Base-by-base conservation (phyloP, 2,113 vertebrate species). In the Eolophus roseicapilla region DNA sequence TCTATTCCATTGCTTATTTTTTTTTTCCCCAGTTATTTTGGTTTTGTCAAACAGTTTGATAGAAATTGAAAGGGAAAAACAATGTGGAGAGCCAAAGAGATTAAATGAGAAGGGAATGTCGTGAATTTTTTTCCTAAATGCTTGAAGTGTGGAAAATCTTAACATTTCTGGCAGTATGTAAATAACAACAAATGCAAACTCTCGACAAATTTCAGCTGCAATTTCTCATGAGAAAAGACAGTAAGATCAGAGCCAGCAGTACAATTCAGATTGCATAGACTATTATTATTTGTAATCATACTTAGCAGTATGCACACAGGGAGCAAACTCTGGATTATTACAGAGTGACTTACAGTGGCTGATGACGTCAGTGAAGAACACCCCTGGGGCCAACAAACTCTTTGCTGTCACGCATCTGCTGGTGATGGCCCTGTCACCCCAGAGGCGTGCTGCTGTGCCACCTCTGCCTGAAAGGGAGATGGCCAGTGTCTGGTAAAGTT, bases 361-460 rank as follows among this genome's bases (percentile, higher is more conserved):
- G n/a, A 49, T 37, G 62, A 37, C 28, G 31, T 75, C 24, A 27
- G 55, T 19, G 35, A 87, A 55, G 39, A 83, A 12, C 27, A 31
- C 2, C 14, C 11, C 15, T 3, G 4, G 27, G 60, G 49, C 63
- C 3, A 4, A 15, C 7, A 69, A 35, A 43, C 5, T 37, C 10
- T 31, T 46, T 28, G 6, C 31, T 47, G 46, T 17, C 7, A 7
- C 25, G n/a, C 3, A 9, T 27, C 23, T 86, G n/a, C 11, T 62
- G 46, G 29, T 60, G 68, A 20, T 39, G 33, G n/a, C 23, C 46
- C 25, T 88, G 53, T 31, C 52, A 39, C 39, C 49, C 39, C 6
- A 43, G 35, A 55, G 25, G 21, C 1, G 4, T 1, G 4, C 24
- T 64, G 46, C 6, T 29, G 3, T 19, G 10, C 20, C 10, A 9